Base-by-base conservation (phyloP, 2,888 invertebrate genomes). In the Mechanitis mazaeus region DNA sequence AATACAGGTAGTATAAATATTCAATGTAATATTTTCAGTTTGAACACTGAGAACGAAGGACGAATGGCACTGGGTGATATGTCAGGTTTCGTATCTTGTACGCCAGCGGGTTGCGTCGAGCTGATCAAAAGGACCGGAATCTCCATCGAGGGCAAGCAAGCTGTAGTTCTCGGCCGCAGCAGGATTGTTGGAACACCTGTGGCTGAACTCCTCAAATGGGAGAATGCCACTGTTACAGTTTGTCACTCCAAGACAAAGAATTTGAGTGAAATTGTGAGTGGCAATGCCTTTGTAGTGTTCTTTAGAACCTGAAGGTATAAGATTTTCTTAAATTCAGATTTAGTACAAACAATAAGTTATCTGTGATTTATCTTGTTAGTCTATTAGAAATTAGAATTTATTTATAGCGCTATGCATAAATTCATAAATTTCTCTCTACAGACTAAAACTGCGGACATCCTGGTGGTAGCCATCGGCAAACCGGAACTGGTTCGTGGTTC, bases 101-200 rank as follows among this genome's bases (percentile, higher is more conserved):
- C 99, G 0, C 98, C 99, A 0, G 95, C 95, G 68, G 99, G 99
- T 2, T 97, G 97, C 77, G 92, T 99, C 66, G 97, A 99, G 79
- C 92, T 98, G 6, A 97, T 97, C 71, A 95, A 95, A 81, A 92
- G 94, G 66, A 93, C 94, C 55, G 96, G 96, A 1, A 91, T 95
- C 0, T 72, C 92, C 69, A 94, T 98, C 58, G 92, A 93, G 50
- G 98, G 98, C 3, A 94, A 95, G 63, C 92, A 92, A 67, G 98
- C 97, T 2, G 98, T 99, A 3, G 98, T 99, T 28, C 82, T 99
- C 50, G 99, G 99, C 0, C 92, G 99, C 71, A 98, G 98, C 81
- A 98, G 98, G 87, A 99, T 99, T 77, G 98, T 99, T 1, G 99
- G 99, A 54, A 96, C 98, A 0, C 99, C 99, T 0, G 96, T 95